Evolutionary conservation across 2,797 vertebrate species (phyloP).

Genomic region (Todus mexicanus): DNA sequence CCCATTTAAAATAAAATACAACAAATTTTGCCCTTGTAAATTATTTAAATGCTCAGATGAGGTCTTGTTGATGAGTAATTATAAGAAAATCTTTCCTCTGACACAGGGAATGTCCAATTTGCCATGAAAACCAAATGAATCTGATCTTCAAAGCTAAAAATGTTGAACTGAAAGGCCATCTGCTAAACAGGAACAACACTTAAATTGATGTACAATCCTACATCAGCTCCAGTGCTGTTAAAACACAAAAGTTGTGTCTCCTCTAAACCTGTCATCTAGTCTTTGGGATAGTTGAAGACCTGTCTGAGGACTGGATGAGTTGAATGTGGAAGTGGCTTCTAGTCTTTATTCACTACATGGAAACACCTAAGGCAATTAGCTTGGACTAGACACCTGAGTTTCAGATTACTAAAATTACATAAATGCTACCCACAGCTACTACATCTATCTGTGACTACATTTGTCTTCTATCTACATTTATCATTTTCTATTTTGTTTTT

Average conservation of each 20-base stretch:
- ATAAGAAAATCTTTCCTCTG: neutral
- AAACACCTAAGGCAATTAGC: neutral
- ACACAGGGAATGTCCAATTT: neutral
- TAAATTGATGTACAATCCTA: neutral
- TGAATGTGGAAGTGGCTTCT: neutral
- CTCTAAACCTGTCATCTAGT: neutral
- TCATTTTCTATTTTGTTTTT: neutral
- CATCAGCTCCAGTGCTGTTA: neutral
- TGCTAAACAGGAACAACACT: neutral
- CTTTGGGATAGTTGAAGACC: neutral
- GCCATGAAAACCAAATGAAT: neutral
- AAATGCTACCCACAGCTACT: neutral
- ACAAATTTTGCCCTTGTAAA: neutral
- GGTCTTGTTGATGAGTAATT: neutral
- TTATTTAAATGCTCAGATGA: slow-evolving; percentile 13
- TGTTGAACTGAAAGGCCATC: neutral
- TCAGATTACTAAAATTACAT: neutral
- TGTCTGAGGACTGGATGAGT: neutral
- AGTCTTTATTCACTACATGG: neutral
- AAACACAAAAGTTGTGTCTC: neutral
- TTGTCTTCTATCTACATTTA: too few species aligned
- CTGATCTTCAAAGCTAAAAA: neutral
- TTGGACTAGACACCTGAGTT: neutral
- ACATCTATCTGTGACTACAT: neutral
- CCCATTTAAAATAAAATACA: neutral